Base-by-base conservation (phyloP, 1,140 invertebrate species). In the Cyphomyrmex costatus region DNA sequence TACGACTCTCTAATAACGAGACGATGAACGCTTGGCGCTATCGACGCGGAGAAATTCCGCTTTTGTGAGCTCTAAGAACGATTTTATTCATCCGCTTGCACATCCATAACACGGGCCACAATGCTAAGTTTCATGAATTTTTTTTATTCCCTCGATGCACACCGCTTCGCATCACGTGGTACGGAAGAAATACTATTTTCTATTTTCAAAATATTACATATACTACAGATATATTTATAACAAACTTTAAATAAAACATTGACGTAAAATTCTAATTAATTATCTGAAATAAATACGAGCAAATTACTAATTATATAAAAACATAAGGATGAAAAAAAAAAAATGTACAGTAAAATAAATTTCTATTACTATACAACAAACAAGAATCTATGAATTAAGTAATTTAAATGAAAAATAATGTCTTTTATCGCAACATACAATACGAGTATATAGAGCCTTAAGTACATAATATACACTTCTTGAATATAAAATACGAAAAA, bases 1-100 rank as follows among this genome's bases (percentile, higher is more conserved):
- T 88, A 90, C 83, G 78, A 80, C 89, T 91, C 78, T 88, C 89
- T 86, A 90, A 86, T 91, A 91, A 91, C 51, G 78, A 90, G 74
- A 88, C 60, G 80, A 61, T 63, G 27, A 16, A n/a, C 51, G 5
- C 27, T 84, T 70, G 30, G 65, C 66, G 78, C 79, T 86, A 88
- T 56, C 61, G 80, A 53, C 65, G 1, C 49, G 78, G 88, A 82
- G 89, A 90, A 91, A 90, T 88, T 80, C 86, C 30, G 58, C 83
- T 86, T 90, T 86, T 88, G 68, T 73, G 78, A 78, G 56, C 51
- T 53, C 73, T n/a, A 70, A 86, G 84, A 91, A 90, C 89, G 68
- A 49, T 49, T 74, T 78, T 90, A 79, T 86, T 90, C 82, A 80
- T 82, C 78, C 60, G 68, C 42, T 63, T 19, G 60, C 33, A 58